Base-by-base conservation (phyloP, 2,113 vertebrate species). In the Todiramphus saurophagus region DNA sequence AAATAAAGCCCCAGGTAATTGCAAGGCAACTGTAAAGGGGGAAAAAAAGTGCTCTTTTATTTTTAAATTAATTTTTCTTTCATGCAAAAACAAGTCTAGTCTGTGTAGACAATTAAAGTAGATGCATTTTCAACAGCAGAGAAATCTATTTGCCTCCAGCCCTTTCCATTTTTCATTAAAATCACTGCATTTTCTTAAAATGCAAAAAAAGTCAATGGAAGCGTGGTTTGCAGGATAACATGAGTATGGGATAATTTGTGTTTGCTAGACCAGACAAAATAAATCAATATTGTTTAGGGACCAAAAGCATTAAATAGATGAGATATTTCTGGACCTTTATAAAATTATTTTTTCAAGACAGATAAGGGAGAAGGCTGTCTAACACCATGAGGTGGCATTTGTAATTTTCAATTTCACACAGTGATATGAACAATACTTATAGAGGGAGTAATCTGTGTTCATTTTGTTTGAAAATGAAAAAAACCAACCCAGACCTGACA, bases 221-320 rank as follows among this genome's bases (percentile, higher is more conserved):
- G 80, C 63, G 83, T 88, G 82, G 66, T 86, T 97, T 80, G 72
- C 76, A 97, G 95, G 83, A 95, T 96, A 93, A 98, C 97, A 97
- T 97, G 86, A 97, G 97, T 97, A 94, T 62, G 62, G 84, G 67
- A 93, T 97, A 98, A 97, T 96, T 96, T 98, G 59, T 97, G 84
- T 95, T 97, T 98, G 92, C 75, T 87, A 95, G 83, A 93, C 79
- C 81, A 97, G 98, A 95, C 74, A 95, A 96, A 97, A 98, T 98
- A 94, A 95, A 97, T 98, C 96, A 87, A 50, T 75, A 67, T 92
- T 98, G 84, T 97, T 97, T 94, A 96, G 82, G 87, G 84, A 91
- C 4, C 13, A 67, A 90, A 63, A 83, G 35, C 43, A 93, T 86
- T 95, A 97, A 96, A 90, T 74, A 92, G n/a, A 66, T 93, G 70